Percentiles rank a stretch among this genome's conserved stretches.
These are phyloP conservation scores for Ommatoiulus sabulosus DNA, from an alignment of 2,888 invertebrate genomes.

Conservation along the genomic window DNA sequence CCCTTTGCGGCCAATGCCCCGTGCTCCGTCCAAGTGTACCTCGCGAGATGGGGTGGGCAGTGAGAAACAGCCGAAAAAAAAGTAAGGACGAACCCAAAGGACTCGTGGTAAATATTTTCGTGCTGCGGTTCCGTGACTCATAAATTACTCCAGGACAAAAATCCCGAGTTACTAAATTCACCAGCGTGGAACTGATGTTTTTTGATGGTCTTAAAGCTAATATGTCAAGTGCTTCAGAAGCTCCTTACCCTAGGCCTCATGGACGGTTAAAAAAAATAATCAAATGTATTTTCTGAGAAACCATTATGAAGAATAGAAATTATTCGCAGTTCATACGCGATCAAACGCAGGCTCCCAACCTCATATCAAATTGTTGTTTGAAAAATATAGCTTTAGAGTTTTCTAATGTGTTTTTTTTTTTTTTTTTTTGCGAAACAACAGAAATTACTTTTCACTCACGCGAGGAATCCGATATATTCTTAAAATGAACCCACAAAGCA, in stretches of 20 bases:
- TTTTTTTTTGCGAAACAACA: too few species aligned
- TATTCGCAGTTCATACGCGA: too few species aligned
- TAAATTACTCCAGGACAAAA: constrained; percentile 42
- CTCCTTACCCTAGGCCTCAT: background rate
- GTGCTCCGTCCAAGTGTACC: constrained; percentile 41
- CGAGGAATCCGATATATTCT: too few species aligned
- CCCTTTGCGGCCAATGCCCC: constrained; percentile 54
- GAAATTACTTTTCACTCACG: too few species aligned
- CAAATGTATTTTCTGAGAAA: background rate
- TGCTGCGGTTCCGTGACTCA: constrained; percentile 52
- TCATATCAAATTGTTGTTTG: too few species aligned
- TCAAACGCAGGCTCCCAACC: too few species aligned
- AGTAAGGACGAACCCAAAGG: constrained; percentile 20
- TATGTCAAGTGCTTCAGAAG: background rate
- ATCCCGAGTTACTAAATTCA: background rate
- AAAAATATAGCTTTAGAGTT: too few species aligned
- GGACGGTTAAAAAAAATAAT: background rate
- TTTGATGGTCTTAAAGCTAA: background rate
- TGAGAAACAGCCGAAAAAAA: background rate
- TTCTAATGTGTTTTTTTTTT: too few species aligned
- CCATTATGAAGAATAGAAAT: background rate
- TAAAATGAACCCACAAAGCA: too few species aligned
- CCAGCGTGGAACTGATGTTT: constrained; percentile 31
- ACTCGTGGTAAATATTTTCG: constrained; percentile 39
- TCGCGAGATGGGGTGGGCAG: constrained; percentile 38